Evolutionary conservation across 2,888 invertebrate species (phyloP).

Genomic region (Athalia circularis): DNA sequence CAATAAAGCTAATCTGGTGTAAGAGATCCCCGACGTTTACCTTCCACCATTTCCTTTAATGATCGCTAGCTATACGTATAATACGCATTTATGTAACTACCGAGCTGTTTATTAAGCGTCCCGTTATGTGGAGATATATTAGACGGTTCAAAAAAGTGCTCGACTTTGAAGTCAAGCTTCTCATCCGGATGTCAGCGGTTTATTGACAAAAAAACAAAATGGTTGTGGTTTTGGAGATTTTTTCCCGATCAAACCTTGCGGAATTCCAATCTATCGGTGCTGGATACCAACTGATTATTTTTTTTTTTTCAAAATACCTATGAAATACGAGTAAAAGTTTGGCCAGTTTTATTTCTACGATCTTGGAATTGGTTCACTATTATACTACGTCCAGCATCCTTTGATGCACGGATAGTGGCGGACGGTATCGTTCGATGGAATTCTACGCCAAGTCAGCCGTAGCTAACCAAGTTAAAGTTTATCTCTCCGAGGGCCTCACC

Average conservation of each 20-base stretch:
- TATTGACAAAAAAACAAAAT: no score
- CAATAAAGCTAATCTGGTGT: conserved; percentile 34
- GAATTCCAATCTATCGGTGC: neutral
- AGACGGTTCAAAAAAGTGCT: no score
- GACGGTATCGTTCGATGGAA: conserved; percentile 36
- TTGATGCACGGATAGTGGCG: conserved; percentile 16
- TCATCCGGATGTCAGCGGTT: no score
- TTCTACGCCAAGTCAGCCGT: conserved; percentile 43
- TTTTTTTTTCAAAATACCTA: neutral
- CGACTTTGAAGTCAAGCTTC: no score
- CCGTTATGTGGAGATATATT: neutral
- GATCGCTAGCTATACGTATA: conserved; percentile 15
- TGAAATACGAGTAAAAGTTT: neutral
- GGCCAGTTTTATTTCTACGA: conserved; percentile 14
- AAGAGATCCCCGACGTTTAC: conserved; percentile 40
- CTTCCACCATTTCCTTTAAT: conserved; percentile 28
- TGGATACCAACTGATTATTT: neutral
- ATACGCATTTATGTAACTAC: neutral
- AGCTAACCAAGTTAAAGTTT: conserved; percentile 38
- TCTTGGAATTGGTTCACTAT: neutral
- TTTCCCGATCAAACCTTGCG: neutral
- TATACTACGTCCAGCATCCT: neutral
- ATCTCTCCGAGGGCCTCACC: conserved; percentile 24
- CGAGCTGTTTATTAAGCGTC: neutral
- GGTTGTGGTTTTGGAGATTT: neutral